Base-by-base conservation (phyloP, 2,797 vertebrate species). In the Otus scops region DNA sequence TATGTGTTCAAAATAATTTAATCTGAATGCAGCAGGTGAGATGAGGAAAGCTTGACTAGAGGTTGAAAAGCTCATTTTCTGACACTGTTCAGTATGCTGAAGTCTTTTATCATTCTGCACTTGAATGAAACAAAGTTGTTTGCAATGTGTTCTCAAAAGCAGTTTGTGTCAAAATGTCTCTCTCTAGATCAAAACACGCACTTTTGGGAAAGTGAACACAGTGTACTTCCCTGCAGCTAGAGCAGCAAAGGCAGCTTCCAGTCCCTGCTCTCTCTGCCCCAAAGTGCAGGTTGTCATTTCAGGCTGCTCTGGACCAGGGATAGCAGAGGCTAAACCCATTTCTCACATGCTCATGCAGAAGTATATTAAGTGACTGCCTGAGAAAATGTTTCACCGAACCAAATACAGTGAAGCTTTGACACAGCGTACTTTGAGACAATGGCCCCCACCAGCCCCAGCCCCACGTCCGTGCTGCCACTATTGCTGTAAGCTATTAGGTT, bases 401-500 rank as follows among this genome's bases (percentile, higher is more conserved):
- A 56, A 67, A 47, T 6, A 11, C 11, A 32, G 24, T 28, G 26
- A 71, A 50, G 6, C 7, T 71, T 67, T 90, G 28, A 45, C 36
- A 48, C 11, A 4, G 28, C 3, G 11, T 50, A 9, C 28, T 67
- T 45, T 19, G 19, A 22, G 22, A 41, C 13, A 57, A 51, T 9
- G 13, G 4, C 6, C 21, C 22, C 64, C 12, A 30, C 7, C 30
- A 24, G 7, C 3, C 6, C 11, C 34, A 85, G 34, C 12, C 6
- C 39, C 11, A 36, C 0, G 1, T 38, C 45, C 2, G 0, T 21
- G 59, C 18, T 32, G 8, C 18, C 9, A 12, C 7, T n/a, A 27
- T 34, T 73, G 28, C 14, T 54, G 24, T 27, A 48, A 71, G 3
- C 34, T 38, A n/a, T 12, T 23, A 65, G 12, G 23, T 48, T 85